Evolutionary conservation across 1,140 invertebrate genomes (phyloP).

Genomic region (Latrodectus geometricus): DNA sequence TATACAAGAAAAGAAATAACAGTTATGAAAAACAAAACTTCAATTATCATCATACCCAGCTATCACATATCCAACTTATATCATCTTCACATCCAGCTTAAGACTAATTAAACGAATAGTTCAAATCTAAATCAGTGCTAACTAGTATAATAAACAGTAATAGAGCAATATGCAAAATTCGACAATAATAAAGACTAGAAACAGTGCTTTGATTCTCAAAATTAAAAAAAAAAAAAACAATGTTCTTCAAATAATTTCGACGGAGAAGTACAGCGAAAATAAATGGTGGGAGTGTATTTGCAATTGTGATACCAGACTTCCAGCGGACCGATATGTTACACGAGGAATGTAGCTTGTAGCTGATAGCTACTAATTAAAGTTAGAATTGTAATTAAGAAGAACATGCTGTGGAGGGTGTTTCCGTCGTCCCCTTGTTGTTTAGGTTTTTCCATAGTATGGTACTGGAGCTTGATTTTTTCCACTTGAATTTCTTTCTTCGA

Average conservation of each 20-base stretch:
- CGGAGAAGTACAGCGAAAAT: background rate
- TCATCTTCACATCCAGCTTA: no score
- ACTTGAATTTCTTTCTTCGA: slow-evolving; percentile 48
- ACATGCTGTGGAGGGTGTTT: background rate
- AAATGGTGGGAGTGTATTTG: background rate
- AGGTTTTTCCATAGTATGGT: slow-evolving; percentile 57
- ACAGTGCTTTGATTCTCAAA: background rate
- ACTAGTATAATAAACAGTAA: background rate
- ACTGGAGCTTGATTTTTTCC: slow-evolving; percentile 58
- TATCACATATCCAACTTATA: background rate
- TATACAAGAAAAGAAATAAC: background rate
- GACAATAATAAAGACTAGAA: background rate
- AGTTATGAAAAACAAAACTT: background rate
- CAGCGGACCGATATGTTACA: background rate
- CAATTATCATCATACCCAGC: background rate
- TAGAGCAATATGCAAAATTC: background rate
- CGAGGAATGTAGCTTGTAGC: background rate
- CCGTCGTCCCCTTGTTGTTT: background rate
- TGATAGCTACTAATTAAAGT: background rate
- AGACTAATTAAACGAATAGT: no score
- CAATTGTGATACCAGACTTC: background rate
- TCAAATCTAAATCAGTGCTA: background rate
- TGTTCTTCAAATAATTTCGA: background rate
- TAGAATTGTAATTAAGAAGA: background rate
- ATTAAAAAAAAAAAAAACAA: background rate